Base-by-base conservation (phyloP, 2,113 vertebrate genomes). In the Vireo altiloquus region DNA sequence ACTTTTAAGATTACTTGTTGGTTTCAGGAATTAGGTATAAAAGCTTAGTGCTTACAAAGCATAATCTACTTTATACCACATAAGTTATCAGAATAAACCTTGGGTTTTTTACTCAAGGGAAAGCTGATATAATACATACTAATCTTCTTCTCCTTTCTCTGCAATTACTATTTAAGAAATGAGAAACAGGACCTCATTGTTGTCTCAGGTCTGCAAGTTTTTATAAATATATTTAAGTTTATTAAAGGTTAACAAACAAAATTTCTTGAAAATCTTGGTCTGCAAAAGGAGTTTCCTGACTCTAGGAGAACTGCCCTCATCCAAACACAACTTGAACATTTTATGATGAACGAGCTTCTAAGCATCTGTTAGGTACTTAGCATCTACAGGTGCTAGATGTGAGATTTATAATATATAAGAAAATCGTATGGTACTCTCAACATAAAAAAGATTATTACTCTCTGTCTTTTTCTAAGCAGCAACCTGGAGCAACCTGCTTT, bases 81-180 rank as follows among this genome's bases (percentile, higher is more conserved):
- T 33, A 77, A 89, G 54, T 82, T 74, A 93, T 81, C 53, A 90
- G 59, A 85, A 63, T 39, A 74, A 95, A 92, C 75, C 25, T 89
- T 92, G 69, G 42, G 31, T 79, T 87, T 85, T 77, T 70, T 90
- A 5, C 87, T 89, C 59, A 72, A 79, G 46, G 78, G 65, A 89
- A 91, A 92, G 87, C 74, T 94, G 46, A 76, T 89, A 61, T 82
- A 92, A 95, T 61, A 63, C 70, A 85, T 35, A 82, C 59, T 95
- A 77, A 94, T 83, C 64, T 85, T 78, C 50, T 82, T 65, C 76
- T 87, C n/a, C 50, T 57, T 94, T 87, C 65, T 84, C 65, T 87
- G 65, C 53, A 72, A 59, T 89, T 94, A 82, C 23, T 90, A 22
- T 54, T 13, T 35, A 90, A 82, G 42, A 65, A 59, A 66, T 28